Evolutionary conservation across 2,113 vertebrate species (phyloP).

Genomic region (Nothobranchius kuhntae): DNA sequence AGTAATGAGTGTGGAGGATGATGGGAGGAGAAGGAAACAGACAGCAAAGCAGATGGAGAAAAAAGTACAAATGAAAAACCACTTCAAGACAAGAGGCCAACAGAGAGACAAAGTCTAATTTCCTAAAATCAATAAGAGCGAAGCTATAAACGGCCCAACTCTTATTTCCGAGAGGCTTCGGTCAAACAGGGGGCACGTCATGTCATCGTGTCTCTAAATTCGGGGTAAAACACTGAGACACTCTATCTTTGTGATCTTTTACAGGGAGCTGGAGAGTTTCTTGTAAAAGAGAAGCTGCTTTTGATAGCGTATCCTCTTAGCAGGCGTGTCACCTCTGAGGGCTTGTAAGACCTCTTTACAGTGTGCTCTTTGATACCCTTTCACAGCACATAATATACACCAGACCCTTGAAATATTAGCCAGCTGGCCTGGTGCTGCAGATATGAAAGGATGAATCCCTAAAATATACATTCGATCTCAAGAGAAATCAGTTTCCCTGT

Average conservation of each 20-base stretch:
- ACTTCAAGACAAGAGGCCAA: constrained; percentile 19
- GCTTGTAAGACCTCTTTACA: constrained; percentile 69
- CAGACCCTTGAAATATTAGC: constrained; percentile 55
- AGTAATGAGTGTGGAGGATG: constrained; percentile 4
- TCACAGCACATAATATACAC: constrained; percentile 58
- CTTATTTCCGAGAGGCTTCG: constrained; percentile 38
- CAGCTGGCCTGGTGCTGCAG: constrained; percentile 40
- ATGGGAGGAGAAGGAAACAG: background rate
- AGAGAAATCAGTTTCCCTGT: background rate
- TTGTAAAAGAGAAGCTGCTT: constrained; percentile 69
- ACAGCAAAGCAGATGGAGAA: background rate
- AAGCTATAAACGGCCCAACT: constrained; percentile 43
- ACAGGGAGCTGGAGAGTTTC: constrained; percentile 56
- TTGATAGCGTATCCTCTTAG: constrained; percentile 67
- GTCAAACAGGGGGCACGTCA: constrained; percentile 29
- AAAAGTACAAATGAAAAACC: constrained; percentile 23
- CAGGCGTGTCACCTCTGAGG: constrained; percentile 68
- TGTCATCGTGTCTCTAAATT: constrained; percentile 46
- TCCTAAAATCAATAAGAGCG: constrained; percentile 47
- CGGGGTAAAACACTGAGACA: constrained; percentile 29
- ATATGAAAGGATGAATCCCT: constrained; percentile 16
- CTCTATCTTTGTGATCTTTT: constrained; percentile 63
- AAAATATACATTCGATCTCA: background rate
- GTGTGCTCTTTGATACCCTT: constrained; percentile 54
- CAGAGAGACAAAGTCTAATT: constrained; percentile 37